phyloP scores from a whole-genome alignment of 2,797 vertebrate genomes.

The Meda fulgida region DNA sequence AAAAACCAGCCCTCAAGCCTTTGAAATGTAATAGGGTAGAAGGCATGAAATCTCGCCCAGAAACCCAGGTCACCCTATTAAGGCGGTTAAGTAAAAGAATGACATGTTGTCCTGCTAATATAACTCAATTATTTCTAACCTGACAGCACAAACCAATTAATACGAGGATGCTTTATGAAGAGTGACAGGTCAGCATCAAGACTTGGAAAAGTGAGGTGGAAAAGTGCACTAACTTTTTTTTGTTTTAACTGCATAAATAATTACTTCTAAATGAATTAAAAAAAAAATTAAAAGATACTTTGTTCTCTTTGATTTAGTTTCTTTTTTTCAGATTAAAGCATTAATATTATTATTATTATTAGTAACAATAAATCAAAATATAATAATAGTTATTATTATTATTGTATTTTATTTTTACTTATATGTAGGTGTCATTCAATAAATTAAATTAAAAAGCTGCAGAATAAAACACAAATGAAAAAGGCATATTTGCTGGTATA shows the following conservation, averaged over 20 bases:
- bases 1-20: constrained; percentile 71
- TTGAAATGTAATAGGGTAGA: constrained; percentile 65
- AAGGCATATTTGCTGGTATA: neutral
- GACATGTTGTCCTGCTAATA: constrained; percentile 77
- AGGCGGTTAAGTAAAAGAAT: constrained; percentile 77
- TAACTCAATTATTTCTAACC: constrained; percentile 77
- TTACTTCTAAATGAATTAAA: neutral
- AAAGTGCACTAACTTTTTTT: neutral
- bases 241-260: constrained; percentile 17
- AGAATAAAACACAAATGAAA: neutral
- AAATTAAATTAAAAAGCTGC: neutral
- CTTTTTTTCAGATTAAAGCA: neutral
- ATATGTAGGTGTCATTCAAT: neutral
- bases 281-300: neutral
- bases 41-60: constrained; percentile 66
- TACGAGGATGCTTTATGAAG: constrained; percentile 64
- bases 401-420: neutral
- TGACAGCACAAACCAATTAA: constrained; percentile 79
- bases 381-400: neutral
- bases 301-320: neutral
- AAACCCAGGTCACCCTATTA: constrained; percentile 72
- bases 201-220: constrained; percentile 48
- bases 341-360: neutral
- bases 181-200: constrained; percentile 70
- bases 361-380: neutral